Conservation (phyloP, 2,888 invertebrate species). For the Asteroscopus sphinx region DNA sequence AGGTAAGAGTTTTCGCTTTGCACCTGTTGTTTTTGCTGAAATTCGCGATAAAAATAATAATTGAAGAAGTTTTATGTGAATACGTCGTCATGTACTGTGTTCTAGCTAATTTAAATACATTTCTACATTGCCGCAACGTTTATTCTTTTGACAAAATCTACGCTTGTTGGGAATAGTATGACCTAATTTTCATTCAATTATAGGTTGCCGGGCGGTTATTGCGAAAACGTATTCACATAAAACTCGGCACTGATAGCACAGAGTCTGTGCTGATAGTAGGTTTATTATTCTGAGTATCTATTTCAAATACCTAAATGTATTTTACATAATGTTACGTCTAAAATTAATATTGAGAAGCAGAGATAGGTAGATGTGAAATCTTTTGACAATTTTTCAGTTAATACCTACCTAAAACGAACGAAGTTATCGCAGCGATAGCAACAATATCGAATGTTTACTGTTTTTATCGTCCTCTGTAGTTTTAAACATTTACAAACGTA, state of each 20-base stretch:
- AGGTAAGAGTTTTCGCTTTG: slow-evolving; percentile 90
- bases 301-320: no score
- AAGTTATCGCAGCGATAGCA: slow-evolving; percentile 32
- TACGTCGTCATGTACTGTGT: slow-evolving; percentile 6
- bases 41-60: slow-evolving; percentile 32
- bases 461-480: slow-evolving; percentile 42
- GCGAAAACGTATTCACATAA: slow-evolving; percentile 22
- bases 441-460: slow-evolving; percentile 29
- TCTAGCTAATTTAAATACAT: slow-evolving; percentile 8
- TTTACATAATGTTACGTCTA: slow-evolving; percentile 2
- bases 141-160: slow-evolving; percentile 44
- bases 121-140: slow-evolving; percentile 4
- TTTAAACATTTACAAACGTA: slow-evolving; percentile 15
- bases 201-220: slow-evolving; percentile 45
- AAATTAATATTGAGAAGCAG: not conserved
- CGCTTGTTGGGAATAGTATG: slow-evolving; percentile 56
- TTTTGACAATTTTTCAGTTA: slow-evolving; percentile 16
- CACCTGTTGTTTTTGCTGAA: slow-evolving; percentile 78
- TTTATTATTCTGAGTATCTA: not conserved
- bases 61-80: slow-evolving; percentile 10
- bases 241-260: not conserved
- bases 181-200: slow-evolving; percentile 66
- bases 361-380: slow-evolving; percentile 30
- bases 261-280: no score
- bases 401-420: slow-evolving; percentile 5